Evolutionary conservation across 2,797 vertebrate species (phyloP), one percentile per base, ranked within the genome.

Genomic region (Anableps anableps): DNA sequence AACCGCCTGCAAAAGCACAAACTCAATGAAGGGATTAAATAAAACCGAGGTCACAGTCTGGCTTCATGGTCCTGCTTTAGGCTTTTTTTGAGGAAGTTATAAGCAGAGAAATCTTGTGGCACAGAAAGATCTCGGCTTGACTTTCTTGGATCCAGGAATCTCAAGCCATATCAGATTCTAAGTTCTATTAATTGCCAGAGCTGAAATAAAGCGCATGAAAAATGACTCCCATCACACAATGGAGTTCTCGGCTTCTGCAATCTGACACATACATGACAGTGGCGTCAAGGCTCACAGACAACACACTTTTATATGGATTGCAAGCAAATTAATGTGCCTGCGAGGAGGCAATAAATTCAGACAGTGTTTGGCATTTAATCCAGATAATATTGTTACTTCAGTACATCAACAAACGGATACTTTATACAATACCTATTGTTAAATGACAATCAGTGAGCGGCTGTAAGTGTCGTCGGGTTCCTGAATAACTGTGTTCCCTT

Each of bases 211-310:
- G 74, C 53, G 64, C 17, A 60, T 70, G 80, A 85, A 91, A 70
- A 89, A 60, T 0, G 80, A 93, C 86, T 89, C 83, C 5, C 43
- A 47, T 38, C n/a, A n/a, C 43, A 19, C 91, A 92, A 90, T 80
- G 64, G 62, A 70, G 73, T 66, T 79, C 38, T 72, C 34, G 79
- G 77, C 26, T 55, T 8, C 47, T 77, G 82, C n/a, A 91, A 86
- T 76, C 79, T 81, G 85, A 88, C 66, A 75, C 68, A 82, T 45
- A 60, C 50, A 53, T 11, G 48, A 31, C 26, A 16, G 78, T 34
- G 45, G 29, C 17, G 4, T 72, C 34, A 1, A 73, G 55, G 36
- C 48, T 68, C 60, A 66, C 58, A 34, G 62, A 75, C 62, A 76
- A 71, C 19, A 76, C 64, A 43, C 3, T 64, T 74, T 72, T 45